These are phyloP conservation scores for Oncorhynchus clarkii DNA, from an alignment of 2,113 vertebrate species.

Conservation along the genomic window DNA sequence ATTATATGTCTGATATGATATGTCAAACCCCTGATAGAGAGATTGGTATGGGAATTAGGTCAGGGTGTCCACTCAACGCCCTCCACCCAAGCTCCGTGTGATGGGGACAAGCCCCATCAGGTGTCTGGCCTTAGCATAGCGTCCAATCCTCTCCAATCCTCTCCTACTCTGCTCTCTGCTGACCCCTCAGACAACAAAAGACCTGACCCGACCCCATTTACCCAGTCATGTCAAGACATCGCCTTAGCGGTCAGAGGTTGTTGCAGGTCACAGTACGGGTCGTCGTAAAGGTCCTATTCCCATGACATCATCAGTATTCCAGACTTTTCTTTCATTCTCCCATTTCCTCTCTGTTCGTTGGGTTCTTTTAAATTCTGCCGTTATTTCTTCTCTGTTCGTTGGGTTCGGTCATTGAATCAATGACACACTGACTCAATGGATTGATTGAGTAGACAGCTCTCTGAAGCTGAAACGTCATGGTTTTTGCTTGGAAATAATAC, in stretches of 20 bases:
- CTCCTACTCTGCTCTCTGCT: conserved; percentile 9
- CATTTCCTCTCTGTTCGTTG: too few relatives aligned
- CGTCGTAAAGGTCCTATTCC: conserved; percentile 48
- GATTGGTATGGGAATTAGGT: conserved; percentile 42
- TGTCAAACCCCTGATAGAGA: not conserved
- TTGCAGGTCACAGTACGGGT: conserved; percentile 40
- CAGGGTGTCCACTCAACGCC: conserved; percentile 31
- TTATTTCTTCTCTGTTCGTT: not conserved
- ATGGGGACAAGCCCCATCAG: conserved; percentile 14
- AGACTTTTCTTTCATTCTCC: not conserved
- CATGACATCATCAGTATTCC: conserved; percentile 36
- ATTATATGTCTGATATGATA: too few relatives aligned
- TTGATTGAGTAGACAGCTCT: not conserved
- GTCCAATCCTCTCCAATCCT: conserved; percentile 16
- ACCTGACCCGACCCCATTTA: conserved; percentile 44
- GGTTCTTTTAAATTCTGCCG: too few relatives aligned
- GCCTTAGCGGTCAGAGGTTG: conserved; percentile 40
- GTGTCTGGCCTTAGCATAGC: not conserved
- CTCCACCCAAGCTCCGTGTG: conserved; percentile 33
- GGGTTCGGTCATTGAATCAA: not conserved
- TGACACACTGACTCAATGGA: not conserved
- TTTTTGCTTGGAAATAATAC: too few relatives aligned
- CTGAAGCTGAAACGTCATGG: too few relatives aligned
- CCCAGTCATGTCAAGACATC: conserved; percentile 44
- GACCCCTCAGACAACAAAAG: conserved; percentile 58